Percentiles rank a stretch among this genome's conserved stretches.
Evolutionary conservation across 2,888 invertebrate genomes (phyloP).

Genomic region (Drosophila monieri): DNA sequence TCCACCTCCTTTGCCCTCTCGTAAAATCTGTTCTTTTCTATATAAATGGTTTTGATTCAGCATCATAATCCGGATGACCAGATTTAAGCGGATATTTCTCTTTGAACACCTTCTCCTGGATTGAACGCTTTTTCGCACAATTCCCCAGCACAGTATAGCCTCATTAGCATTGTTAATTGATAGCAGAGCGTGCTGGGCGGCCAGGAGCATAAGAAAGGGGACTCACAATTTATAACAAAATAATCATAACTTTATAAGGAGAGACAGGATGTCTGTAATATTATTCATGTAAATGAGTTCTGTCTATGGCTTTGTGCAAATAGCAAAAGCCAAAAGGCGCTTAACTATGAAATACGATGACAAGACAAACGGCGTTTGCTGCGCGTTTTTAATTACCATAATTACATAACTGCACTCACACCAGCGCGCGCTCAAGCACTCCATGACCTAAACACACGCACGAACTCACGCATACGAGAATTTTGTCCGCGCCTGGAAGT

Average conservation of each 20-base stretch:
- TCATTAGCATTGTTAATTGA: constrained; percentile 47
- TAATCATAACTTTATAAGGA: constrained; percentile 32
- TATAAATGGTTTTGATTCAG: constrained; percentile 35
- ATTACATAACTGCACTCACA: constrained; percentile 70
- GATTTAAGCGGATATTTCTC: constrained; percentile 39
- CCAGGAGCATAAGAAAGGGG: neutral
- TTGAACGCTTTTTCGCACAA: constrained; percentile 24
- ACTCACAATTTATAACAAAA: constrained; percentile 36
- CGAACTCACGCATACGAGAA: constrained; percentile 40
- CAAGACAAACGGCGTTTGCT: constrained; percentile 52
- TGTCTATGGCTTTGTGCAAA: constrained; percentile 40
- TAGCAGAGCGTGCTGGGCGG: constrained; percentile 4
- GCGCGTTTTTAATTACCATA: constrained; percentile 77
- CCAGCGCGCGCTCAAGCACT: constrained; percentile 11
- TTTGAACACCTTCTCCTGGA: constrained; percentile 28
- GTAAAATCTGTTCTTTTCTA: constrained; percentile 2
- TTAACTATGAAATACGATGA: constrained; percentile 54
- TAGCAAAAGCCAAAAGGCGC: constrained; percentile 49
- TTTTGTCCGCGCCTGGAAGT: constrained; percentile 65
- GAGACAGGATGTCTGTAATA: constrained; percentile 17
- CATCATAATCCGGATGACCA: constrained; percentile 21
- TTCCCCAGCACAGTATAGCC: constrained; percentile 12
- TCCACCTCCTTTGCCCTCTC: neutral
- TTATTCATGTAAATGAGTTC: constrained; percentile 40
- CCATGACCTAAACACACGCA: constrained; percentile 16